Evolutionary conservation across 2,113 vertebrate species (phyloP), one percentile per base, ranked within the genome.

Genomic region (Centrocercus urophasianus): DNA sequence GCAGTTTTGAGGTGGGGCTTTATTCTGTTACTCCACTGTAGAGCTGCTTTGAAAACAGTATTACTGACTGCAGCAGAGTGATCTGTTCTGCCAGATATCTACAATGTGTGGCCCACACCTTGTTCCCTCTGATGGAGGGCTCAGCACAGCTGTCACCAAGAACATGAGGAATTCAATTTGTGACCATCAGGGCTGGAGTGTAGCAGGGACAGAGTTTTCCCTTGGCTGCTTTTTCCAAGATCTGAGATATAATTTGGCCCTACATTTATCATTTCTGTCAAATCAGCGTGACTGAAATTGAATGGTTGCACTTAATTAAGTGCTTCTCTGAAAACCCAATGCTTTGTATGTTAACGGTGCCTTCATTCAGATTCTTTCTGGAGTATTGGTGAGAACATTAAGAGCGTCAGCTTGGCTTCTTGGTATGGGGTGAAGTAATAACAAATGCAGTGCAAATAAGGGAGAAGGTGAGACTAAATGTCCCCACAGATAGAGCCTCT

Each of bases 261-360:
- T 69, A 88, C 90, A 83, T 95, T 54, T 76, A 78, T 63, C 14
- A 38, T 79, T 94, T 90, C 91, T 92, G 91, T 93, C 91, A 90
- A 66, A 90, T 88, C 88, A 61, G 61, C 2, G 0, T 89, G 86
- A 65, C 88, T 90, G 88, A 73, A 91, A 50, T 86, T 10, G 79
- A 89, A 5, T 34, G 22, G 64, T 93, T 93, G 85, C 79, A 36
- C 69, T 91, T 95, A 91, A 95, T 95, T 93, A 90, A 88, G 60
- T 75, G 79, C 72, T 83, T 57, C 36, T 65, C 75, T 86, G 72
- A 67, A 88, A 83, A 50, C 61, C 65, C 30, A 10, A 69, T 88
- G 86, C 83, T 86, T 79, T 89, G 28, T 60, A 9, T 14, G 0
- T 65, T 93, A 78, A 86, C 40, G 72, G 80, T 19, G 42, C 82